Base-by-base conservation (phyloP, 2,888 invertebrate species). In the Mayetiola destructor region DNA sequence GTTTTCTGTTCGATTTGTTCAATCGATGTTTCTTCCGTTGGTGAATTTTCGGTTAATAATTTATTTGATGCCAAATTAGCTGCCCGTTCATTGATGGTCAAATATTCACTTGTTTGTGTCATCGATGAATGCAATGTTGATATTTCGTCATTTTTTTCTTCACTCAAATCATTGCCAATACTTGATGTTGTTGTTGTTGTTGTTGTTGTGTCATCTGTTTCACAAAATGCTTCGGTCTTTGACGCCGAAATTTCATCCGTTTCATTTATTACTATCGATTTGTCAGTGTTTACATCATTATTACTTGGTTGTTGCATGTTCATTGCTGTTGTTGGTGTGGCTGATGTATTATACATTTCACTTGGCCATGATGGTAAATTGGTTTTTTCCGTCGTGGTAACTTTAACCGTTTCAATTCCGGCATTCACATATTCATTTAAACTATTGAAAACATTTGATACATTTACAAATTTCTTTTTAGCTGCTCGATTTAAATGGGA, bases 401-500 rank as follows among this genome's bases (percentile, higher is more conserved):
- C 54, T 56, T 42, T 57, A 32, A 32, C 53, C 32, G 56, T 30
- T 27, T 62, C 63, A 29, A 72, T 69, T 60, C 68, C 70, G 3
- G 75, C 73, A 63, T 75, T 77, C 57, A 78, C 69, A 64, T 80
- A 82, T 57, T 81, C 81, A 60, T 80, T 79, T 56, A 82, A 69
- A 65, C 80, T 81, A 30, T 56, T 36, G 29, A 80, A 81, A 29
- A 81, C 80, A 64, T 80, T 80, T 57, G 79, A 79, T 56, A 81
- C 80, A 57, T 73, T 76, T 32, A 76, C 74, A 62, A 75, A 75
- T 36, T 65, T 69, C 61, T 18, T 53, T 53, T 53, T 53, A 16
- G 53, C 20, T 4, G 27, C 27, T 27, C 53, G 53, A 3, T 59
- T 59, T 67, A 68, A 20, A 67, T 67, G 57, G 67, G 66, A 20